Percentiles rank a stretch among this genome's conserved stretches.
phyloP scores from a whole-genome alignment of 1,140 invertebrate species.

The Pachyrhynchus sulphureomaculatus region DNA sequence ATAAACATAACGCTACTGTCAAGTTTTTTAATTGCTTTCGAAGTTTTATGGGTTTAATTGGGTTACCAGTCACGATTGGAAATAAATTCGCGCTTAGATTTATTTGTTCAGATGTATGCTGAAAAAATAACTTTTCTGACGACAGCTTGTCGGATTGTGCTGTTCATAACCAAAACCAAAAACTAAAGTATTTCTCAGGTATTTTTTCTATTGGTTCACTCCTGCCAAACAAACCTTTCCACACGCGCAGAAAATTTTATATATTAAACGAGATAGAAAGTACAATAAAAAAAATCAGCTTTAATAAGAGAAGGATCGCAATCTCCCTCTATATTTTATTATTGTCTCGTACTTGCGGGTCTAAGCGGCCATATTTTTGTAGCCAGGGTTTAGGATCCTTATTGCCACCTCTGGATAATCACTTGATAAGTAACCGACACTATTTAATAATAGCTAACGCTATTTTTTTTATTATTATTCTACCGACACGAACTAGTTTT shows the following conservation, averaged over 20 bases:
- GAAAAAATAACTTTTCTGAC: no score
- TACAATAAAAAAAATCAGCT: slow-evolving; percentile 1
- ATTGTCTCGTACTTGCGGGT: neutral
- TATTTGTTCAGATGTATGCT: no score
- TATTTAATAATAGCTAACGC: no score
- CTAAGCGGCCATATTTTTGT: slow-evolving; percentile 6
- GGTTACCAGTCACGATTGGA: no score
- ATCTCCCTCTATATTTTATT: neutral
- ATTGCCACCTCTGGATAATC: neutral
- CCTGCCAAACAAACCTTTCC: neutral
- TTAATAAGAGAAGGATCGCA: neutral
- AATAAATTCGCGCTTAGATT: no score
- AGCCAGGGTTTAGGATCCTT: neutral
- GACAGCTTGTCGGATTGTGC: neutral
- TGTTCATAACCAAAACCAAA: neutral
- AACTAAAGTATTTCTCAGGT: neutral
- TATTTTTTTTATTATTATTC: no score
- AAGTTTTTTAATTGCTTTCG: no score
- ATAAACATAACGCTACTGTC: no score
- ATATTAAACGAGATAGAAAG: slow-evolving; percentile 4
- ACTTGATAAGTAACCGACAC: neutral
- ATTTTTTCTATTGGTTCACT: neutral
- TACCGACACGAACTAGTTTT: no score
- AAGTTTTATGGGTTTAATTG: no score
- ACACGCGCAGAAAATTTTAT: neutral